Evolutionary conservation across 2,888 invertebrate genomes (phyloP), one percentile per base, ranked within the genome.

Genomic region (Synergus japonicus): DNA sequence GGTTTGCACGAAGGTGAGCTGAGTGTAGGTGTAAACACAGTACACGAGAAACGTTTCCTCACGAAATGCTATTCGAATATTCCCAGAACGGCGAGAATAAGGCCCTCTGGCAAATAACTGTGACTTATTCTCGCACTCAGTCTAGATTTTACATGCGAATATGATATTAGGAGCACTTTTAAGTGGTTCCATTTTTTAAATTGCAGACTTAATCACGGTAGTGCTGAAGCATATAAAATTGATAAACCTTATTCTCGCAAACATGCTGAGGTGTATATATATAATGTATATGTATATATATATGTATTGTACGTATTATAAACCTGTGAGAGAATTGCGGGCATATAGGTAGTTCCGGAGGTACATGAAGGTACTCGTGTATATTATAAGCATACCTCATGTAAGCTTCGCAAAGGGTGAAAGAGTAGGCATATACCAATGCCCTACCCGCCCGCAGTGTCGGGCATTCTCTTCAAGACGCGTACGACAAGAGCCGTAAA

Each of bases 401-500:
- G 79, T 83, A 79, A 76, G 79, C 77, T 82, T 81, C 78, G 82
- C 79, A 82, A 82, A 79, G 82, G 54, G 54, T 54, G n/a, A 54
- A 54, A n/a, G n/a, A 49, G 54, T 7, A 54, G n/a, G n/a, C 13
- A 44, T 69, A 69, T 46, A 69, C 22, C 46, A 46, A 37, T 73
- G 49, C 37, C 29, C 54, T 8, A 18, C 49, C 81, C 79, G 66
- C 79, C 64, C 78, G 80, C 73, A 79, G 76, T 81, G 79, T 82
- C 81, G 77, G 79, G 81, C 82, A 83, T 85, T 84, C 83, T 81
- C 81, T 79, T 83, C 80, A 83, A 78, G 76, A 83, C 83, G 86
- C 83, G 84, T 83, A 83, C 81, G 80, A 79, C 82, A 83, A 79
- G 81, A 82, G 81, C 83, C 84, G 84, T 86, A 86, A 87, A 87